Percentiles rank a stretch among this genome's conserved stretches.
These are phyloP conservation scores for Alloscopus bannaensis DNA, from an alignment of 2,888 invertebrate genomes.

Conservation along the genomic window DNA sequence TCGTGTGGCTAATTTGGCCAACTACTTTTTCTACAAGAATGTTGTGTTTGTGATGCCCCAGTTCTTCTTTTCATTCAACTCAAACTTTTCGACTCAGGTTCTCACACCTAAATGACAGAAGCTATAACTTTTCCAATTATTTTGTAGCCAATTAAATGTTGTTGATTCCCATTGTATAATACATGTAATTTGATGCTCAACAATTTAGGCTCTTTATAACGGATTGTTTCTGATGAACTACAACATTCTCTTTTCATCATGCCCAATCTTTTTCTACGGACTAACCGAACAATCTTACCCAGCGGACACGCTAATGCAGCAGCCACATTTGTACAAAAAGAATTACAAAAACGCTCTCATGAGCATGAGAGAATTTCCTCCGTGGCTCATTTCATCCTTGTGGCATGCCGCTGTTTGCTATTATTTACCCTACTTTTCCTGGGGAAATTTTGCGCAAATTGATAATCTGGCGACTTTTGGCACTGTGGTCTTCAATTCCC, in stretches of 20 bases:
- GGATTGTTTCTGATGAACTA: conserved; percentile 82
- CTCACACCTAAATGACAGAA: conserved; percentile 2
- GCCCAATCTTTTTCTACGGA: conserved; percentile 85
- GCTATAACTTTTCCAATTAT: not conserved
- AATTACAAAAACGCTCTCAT: conserved; percentile 81
- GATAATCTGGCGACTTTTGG: conserved; percentile 77
- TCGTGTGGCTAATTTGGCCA: conserved; percentile 83
- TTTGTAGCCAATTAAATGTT: conserved; percentile 2
- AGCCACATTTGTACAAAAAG: conserved; percentile 83
- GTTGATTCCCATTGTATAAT: not conserved
- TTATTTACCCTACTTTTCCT: conserved; percentile 76
- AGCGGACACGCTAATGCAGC: conserved; percentile 78
- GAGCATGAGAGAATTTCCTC: conserved; percentile 78
- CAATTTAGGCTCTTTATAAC: conserved; percentile 11
- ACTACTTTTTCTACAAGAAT: conserved; percentile 93
- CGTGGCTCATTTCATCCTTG: conserved; percentile 79
- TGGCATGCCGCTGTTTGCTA: conserved; percentile 83
- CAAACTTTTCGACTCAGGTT: conserved; percentile 77
- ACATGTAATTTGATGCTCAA: not conserved
- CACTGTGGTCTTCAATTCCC: conserved; percentile 29
- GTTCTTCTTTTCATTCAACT: conserved; percentile 77
- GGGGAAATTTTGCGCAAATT: conserved; percentile 70
- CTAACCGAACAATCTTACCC: conserved; percentile 85
- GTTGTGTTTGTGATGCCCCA: conserved; percentile 83
- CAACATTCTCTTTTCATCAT: conserved; percentile 85